Conservation (phyloP, 1,140 invertebrate genomes). For the Drosophila carrolli region DNA sequence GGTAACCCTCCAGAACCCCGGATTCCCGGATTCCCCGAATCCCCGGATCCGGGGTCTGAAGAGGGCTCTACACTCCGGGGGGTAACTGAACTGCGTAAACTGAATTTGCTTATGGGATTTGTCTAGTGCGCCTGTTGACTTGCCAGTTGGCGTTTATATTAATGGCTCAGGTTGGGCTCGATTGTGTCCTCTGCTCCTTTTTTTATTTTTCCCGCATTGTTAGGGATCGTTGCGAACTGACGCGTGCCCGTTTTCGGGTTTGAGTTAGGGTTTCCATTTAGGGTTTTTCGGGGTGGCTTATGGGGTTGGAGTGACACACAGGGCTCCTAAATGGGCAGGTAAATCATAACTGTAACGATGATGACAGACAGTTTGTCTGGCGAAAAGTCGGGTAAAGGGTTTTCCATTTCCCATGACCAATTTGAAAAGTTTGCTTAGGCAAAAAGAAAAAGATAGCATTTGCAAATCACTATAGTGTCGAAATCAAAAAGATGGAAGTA, state of each 20-base stretch:
- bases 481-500: too few relatives aligned
- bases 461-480: too few relatives aligned
- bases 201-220: conserved; percentile 5
- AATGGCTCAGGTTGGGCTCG: conserved; percentile 48
- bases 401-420: conserved; percentile 18
- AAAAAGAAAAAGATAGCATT: neutral
- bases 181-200: conserved; percentile 2
- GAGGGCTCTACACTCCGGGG: neutral
- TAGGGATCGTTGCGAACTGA: conserved; percentile 36
- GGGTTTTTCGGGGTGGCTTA: neutral
- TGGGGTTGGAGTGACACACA: conserved; percentile 11
- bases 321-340: conserved; percentile 31
- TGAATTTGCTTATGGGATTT: conserved; percentile 69
- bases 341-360: conserved; percentile 40
- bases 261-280: conserved; percentile 11
- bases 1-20: neutral
- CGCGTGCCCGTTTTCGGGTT: conserved; percentile 41
- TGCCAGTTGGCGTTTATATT: conserved; percentile 76
- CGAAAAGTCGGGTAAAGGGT: neutral
- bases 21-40: neutral
- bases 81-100: conserved; percentile 10
- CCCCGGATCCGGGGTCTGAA: neutral
- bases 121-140: conserved; percentile 70
- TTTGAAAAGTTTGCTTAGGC: neutral
- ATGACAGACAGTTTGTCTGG: conserved; percentile 23